Percentiles rank a stretch among this genome's conserved stretches.
Conservation (phyloP, 2,113 vertebrate genomes). For the Scophthalmus maximus region DNA sequence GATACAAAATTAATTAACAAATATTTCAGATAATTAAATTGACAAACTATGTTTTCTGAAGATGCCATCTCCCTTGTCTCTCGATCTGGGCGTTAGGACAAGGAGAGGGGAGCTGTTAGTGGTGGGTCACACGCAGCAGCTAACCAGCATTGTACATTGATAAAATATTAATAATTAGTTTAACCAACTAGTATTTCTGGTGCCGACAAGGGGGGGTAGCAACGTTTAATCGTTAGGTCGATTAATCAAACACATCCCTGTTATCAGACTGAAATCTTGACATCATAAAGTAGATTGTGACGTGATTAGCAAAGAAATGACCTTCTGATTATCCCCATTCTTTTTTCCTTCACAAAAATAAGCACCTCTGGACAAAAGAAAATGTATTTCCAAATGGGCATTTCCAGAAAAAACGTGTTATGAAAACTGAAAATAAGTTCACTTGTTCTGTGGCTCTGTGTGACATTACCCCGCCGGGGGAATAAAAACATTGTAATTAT, state of each 20-base stretch:
- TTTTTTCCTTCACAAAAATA: too few species aligned
- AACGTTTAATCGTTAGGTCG: neutral
- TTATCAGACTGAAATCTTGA: neutral
- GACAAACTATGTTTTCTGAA: too few species aligned
- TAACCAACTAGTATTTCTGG: neutral
- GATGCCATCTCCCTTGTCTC: too few species aligned
- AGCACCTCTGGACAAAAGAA: neutral
- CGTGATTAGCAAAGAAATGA: too few species aligned
- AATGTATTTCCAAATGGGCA: neutral
- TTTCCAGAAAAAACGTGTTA: neutral
- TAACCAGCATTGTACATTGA: neutral
- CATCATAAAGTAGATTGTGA: neutral
- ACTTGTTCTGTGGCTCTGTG: neutral
- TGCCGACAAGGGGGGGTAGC: too few species aligned
- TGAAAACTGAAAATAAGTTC: neutral
- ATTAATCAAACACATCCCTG: too few species aligned
- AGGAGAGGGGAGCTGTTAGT: too few species aligned
- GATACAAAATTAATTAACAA: too few species aligned
- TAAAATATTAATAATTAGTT: neutral
- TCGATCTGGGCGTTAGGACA: too few species aligned
- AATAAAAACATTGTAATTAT: constrained; percentile 25
- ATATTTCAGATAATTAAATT: too few species aligned
- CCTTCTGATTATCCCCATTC: too few species aligned
- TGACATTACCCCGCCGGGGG: neutral
- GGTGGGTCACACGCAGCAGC: too few species aligned